Conservation (phyloP, 1,140 invertebrate genomes). For the Maniola jurtina region DNA sequence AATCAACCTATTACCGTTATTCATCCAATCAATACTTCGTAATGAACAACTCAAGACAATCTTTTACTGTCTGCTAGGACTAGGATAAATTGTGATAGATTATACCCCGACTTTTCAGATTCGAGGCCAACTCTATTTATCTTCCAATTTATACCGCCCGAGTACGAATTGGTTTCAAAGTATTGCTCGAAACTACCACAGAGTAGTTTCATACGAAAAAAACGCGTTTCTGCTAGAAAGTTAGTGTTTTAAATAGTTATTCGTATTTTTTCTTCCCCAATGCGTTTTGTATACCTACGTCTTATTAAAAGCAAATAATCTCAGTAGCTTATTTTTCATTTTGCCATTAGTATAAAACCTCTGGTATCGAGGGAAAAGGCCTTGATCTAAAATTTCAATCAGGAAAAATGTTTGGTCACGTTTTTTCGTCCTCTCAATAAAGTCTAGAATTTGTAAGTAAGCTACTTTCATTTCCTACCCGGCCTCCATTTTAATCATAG, state of each 20-base stretch:
- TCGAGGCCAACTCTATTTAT: conserved; percentile 46
- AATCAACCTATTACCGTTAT: background rate
- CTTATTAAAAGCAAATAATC: no score
- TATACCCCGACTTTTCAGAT: conserved; percentile 51
- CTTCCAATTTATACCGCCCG: conserved; percentile 54
- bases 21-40: conserved; percentile 36
- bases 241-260: no score
- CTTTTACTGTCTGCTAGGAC: conserved; percentile 66
- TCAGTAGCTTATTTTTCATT: background rate
- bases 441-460: conserved; percentile 15
- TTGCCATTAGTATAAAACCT: conserved; percentile 5
- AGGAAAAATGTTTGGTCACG: conserved; percentile 11
- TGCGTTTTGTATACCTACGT: no score
- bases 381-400: conserved; percentile 18
- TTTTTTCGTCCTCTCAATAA: conserved; percentile 17
- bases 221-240: no score
- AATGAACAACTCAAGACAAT: conserved; percentile 58
- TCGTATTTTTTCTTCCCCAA: no score
- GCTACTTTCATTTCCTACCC: conserved; percentile 6
- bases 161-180: background rate
- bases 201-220: background rate
- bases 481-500: background rate
- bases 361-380: conserved; percentile 7
- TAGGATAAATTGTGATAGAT: conserved; percentile 70
- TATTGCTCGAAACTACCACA: background rate